phyloP scores from a whole-genome alignment of 2,113 vertebrate genomes.

The Choloepus hoffmanni region DNA sequence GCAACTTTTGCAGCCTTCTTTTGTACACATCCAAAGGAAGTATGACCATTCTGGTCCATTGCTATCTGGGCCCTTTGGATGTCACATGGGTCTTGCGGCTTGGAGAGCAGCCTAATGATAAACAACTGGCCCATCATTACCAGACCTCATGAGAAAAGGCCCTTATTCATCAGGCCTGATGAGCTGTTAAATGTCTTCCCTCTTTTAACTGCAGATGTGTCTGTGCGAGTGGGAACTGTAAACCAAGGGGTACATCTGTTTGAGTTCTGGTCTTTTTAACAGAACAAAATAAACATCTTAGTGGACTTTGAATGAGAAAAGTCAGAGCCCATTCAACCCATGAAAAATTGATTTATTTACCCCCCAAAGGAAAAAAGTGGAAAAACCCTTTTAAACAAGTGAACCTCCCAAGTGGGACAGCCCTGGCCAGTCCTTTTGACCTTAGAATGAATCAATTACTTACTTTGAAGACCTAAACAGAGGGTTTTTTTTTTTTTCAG shows the following conservation, averaged over 20 bases:
- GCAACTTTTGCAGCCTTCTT: not conserved
- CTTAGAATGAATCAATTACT: constrained; percentile 70
- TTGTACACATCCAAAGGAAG: not conserved
- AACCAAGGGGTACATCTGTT: constrained; percentile 69
- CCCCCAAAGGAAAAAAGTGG: constrained; percentile 43
- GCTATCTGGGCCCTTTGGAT: constrained; percentile 19
- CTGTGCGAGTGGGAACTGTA: constrained; percentile 41
- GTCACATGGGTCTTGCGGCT: not conserved
- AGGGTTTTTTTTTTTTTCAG: constrained; percentile 4
- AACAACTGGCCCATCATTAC: constrained; percentile 67
- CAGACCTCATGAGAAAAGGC: constrained; percentile 53
- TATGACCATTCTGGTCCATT: not conserved
- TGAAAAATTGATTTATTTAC: constrained; percentile 78
- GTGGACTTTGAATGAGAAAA: constrained; percentile 66
- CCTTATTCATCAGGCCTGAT: constrained; percentile 72
- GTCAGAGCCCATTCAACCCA: constrained; percentile 65
- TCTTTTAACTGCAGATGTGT: constrained; percentile 73
- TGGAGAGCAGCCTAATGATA: constrained; percentile 46
- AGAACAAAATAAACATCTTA: constrained; percentile 73
- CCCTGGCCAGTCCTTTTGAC: constrained; percentile 64
- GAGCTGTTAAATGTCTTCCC: constrained; percentile 72
- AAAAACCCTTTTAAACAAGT: constrained; percentile 63
- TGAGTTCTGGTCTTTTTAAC: constrained; percentile 65
- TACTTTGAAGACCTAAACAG: constrained; percentile 63
- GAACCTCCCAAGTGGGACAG: constrained; percentile 13